phyloP scores from a whole-genome alignment of 2,113 vertebrate genomes.

The Poeciliopsis occidentalis region DNA sequence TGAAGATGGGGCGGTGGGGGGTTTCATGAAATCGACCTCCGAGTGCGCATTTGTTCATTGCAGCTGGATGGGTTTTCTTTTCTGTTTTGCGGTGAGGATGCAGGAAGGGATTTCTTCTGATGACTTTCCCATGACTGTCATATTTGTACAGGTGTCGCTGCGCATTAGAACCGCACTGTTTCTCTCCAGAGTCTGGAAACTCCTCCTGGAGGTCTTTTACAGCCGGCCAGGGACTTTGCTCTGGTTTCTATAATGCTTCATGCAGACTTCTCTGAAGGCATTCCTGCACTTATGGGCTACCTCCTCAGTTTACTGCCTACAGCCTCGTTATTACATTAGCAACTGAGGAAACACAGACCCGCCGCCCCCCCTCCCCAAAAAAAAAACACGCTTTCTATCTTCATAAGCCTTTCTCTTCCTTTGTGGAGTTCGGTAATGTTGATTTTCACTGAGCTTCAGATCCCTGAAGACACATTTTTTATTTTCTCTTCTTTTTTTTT shows the following conservation, averaged over 20 bases:
- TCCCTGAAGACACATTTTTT: background rate
- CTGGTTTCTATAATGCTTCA: no score
- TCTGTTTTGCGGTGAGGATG: background rate
- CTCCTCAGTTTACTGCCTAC: background rate
- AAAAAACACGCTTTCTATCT: background rate
- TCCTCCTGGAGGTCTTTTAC: background rate
- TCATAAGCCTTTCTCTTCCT: background rate
- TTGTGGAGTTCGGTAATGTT: background rate
- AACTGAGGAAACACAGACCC: background rate
- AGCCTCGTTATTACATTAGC: background rate
- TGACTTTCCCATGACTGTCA: background rate
- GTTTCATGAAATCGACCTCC: background rate
- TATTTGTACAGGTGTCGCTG: constrained; percentile 6
- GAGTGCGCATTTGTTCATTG: background rate
- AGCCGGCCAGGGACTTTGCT: background rate
- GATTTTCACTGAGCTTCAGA: background rate
- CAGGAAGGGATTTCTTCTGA: background rate
- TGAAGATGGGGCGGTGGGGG: background rate
- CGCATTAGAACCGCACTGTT: background rate
- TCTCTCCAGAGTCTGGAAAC: background rate
- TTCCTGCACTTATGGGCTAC: background rate
- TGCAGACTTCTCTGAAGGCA: background rate
- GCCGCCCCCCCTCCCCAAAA: no score
- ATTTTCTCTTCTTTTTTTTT: background rate
- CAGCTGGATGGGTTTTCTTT: background rate